phyloP scores from a whole-genome alignment of 2,113 vertebrate species.

The Scomber colias region DNA sequence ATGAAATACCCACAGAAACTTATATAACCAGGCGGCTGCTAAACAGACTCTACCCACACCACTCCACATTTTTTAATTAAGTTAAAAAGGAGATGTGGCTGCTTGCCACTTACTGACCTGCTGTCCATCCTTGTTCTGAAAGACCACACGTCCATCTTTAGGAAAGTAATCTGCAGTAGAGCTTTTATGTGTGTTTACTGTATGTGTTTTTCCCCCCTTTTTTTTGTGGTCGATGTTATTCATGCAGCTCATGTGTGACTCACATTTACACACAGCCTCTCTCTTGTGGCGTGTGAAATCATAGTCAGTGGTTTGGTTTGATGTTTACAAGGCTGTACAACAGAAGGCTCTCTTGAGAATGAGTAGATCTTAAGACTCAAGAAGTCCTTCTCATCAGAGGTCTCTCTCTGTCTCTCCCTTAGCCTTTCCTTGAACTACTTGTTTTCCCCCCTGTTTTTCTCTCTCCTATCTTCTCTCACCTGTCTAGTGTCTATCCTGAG shows the following conservation, averaged over 20 bases:
- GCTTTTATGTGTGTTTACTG: background rate
- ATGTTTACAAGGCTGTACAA: slow-evolving; percentile 64
- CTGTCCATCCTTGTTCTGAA: background rate
- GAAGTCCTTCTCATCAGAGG: slow-evolving; percentile 37
- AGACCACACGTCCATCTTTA: slow-evolving; percentile 14
- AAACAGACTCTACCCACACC: background rate
- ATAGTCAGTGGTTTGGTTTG: slow-evolving; percentile 67
- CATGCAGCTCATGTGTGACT: slow-evolving; percentile 47
- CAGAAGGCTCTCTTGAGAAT: slow-evolving; percentile 57
- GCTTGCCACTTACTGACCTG: background rate
- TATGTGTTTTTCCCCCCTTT: background rate
- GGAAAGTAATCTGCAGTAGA: too few relatives aligned
- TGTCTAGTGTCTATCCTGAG: background rate
- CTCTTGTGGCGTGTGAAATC: slow-evolving; percentile 64
- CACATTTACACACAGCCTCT: slow-evolving; percentile 41
- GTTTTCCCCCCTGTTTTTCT: background rate
- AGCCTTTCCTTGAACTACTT: slow-evolving; percentile 13
- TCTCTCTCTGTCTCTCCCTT: slow-evolving; percentile 6
- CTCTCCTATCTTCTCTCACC: background rate
- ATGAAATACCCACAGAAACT: slow-evolving; percentile 13
- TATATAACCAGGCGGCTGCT: slow-evolving; percentile 15
- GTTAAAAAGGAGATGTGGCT: slow-evolving; percentile 8
- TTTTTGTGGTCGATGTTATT: slow-evolving; percentile 22
- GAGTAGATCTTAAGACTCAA: slow-evolving; percentile 40
- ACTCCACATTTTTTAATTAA: background rate